Evolutionary conservation across 1,140 invertebrate species (phyloP), one percentile per base, ranked within the genome.

Genomic region (Drosophila novamexicana): DNA sequence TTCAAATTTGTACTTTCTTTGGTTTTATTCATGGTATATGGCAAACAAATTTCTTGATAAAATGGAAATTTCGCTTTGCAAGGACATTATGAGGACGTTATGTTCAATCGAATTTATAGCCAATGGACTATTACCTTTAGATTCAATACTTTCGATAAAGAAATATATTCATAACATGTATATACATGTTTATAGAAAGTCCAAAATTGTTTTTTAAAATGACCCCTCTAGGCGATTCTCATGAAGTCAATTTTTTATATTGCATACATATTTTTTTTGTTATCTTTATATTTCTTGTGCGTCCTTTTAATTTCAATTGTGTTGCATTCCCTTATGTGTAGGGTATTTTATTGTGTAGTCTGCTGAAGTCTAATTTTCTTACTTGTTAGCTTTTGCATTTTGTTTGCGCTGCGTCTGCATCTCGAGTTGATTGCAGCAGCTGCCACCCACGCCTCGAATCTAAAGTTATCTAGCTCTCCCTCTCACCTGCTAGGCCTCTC

Each of bases 381-480:
- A 39, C n/a, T 53, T 74, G 80, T 84, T 84, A 81, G 81, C 78
- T 75, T 78, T 78, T 81, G 67, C 83, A 76, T 65, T 76, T 79
- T 85, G 82, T 86, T 86, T 86, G 79, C 83, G 14, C 58, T 71
- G 45, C 71, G 83, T 86, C 83, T 86, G 83, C 65, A 74, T 79
- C 79, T 79, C 76, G 84, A 79, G 83, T 83, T 88, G 83, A 86
- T 86, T 86, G 82, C 82, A 85, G 42, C 53, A 61, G 47, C 62
- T 54, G 59, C 47, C 70, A 42, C 63, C 62, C 80, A 71, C 53
- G 47, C 63, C 47, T 37, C 49, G 39, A 37, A 32, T 22, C 37
- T 47, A 40, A 12, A 12, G n/a, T 6, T 29, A 6, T 42, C 56
- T 42, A 47, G 7, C 14, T 37, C 32, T 39, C 12, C 18, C 29